A percentile compares a stretch with the other conserved stretches of the same genome.
Conservation (phyloP, 1,140 invertebrate genomes). For the Sminthurinus signatus region DNA sequence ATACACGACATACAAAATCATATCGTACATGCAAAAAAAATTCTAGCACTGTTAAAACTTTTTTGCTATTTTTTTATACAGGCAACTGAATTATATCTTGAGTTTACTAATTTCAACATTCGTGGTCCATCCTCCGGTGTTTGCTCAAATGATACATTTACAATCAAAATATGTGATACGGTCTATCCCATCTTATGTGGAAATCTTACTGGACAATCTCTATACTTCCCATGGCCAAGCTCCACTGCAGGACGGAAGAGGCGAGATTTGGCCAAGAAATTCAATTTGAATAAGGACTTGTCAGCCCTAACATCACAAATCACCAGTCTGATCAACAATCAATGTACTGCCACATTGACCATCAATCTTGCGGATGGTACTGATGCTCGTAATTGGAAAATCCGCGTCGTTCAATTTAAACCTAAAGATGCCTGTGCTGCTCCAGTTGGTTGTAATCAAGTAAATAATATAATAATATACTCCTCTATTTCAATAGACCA, state of each 20-base stretch:
- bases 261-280: too few relatives aligned
- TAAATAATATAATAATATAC: too few relatives aligned
- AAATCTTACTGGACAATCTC: slow-evolving; percentile 30
- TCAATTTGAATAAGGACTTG: too few relatives aligned
- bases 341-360: slow-evolving; percentile 5
- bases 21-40: neutral
- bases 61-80: slow-evolving; percentile 2
- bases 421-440: slow-evolving; percentile 49
- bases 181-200: slow-evolving; percentile 32
- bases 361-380: slow-evolving; percentile 4
- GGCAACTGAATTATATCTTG: slow-evolving; percentile 33
- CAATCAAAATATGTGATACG: slow-evolving; percentile 6
- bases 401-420: slow-evolving; percentile 56
- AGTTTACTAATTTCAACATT: slow-evolving; percentile 26
- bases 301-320: too few relatives aligned
- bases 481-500: too few relatives aligned
- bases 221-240: too few relatives aligned
- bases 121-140: slow-evolving; percentile 23
- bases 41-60: slow-evolving; percentile 1
- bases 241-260: too few relatives aligned
- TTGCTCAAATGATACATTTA: slow-evolving; percentile 36
- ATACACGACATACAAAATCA: neutral
- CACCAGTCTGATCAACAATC: too few relatives aligned
- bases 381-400: slow-evolving; percentile 51
- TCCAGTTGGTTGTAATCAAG: slow-evolving; percentile 51